These are phyloP conservation scores for Sinella curviseta DNA, from an alignment of 1,140 invertebrate genomes.

Conservation along the genomic window DNA sequence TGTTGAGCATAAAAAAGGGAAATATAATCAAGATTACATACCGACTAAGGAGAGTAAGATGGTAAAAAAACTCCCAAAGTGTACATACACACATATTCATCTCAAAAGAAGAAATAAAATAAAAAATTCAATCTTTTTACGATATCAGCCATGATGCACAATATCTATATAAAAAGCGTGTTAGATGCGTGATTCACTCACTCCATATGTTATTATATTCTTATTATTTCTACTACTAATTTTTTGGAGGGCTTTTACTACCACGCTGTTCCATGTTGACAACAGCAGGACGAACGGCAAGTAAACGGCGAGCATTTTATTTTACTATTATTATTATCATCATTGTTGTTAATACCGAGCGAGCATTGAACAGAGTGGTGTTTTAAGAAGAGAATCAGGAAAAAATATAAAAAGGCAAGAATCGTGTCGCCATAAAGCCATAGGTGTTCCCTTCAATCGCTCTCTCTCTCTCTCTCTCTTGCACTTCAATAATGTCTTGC, in stretches of 20 bases:
- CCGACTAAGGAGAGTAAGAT: neutral
- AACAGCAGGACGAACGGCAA: slow-evolving; percentile 1
- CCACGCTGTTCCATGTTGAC: neutral
- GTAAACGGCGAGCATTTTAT: neutral
- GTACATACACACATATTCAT: neutral
- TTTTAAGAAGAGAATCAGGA: neutral
- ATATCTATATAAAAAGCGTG: neutral
- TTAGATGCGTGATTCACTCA: too few relatives aligned
- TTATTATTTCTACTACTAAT: too few relatives aligned
- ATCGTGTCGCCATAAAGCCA: slow-evolving; percentile 49
- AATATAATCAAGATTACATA: slow-evolving; percentile 13
- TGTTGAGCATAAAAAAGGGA: neutral
- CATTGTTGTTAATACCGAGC: slow-evolving; percentile 10
- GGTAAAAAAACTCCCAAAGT: too few relatives aligned
- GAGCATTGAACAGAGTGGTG: neutral
- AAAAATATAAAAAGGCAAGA: slow-evolving; percentile 37
- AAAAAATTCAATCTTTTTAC: slow-evolving; percentile 11
- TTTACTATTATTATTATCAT: slow-evolving; percentile 4
- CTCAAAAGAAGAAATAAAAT: slow-evolving; percentile 15
- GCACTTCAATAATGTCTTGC: neutral
- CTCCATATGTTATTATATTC: too few relatives aligned
- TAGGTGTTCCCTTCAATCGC: slow-evolving; percentile 45
- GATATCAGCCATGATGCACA: slow-evolving; percentile 2
- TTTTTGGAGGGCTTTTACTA: slow-evolving; percentile 18
- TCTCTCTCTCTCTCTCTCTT: neutral